Evolutionary conservation across 2,797 vertebrate genomes (phyloP).

Genomic region (Poeciliopsis paucimaculata): DNA sequence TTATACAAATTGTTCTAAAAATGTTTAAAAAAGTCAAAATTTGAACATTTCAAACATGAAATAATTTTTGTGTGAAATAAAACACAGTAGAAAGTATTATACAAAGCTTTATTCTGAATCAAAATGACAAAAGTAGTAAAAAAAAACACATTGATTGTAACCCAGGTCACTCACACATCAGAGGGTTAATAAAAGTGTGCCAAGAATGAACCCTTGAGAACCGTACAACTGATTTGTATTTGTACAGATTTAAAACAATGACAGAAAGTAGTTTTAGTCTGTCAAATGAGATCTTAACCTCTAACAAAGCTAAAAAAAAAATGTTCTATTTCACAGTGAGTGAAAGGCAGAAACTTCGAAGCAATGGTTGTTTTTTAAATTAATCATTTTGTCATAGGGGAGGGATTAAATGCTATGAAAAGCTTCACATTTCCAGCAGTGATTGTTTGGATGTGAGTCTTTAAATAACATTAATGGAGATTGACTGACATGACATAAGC

Average conservation of each 20-base stretch:
- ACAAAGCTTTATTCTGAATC: too few relatives aligned
- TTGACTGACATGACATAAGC: conserved; percentile 62
- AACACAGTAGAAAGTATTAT: too few relatives aligned
- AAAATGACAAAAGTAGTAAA: too few relatives aligned
- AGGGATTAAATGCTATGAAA: conserved; percentile 28
- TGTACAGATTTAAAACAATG: not conserved
- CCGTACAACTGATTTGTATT: not conserved
- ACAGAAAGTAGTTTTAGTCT: not conserved
- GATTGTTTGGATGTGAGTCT: conserved; percentile 55
- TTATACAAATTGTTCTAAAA: too few relatives aligned
- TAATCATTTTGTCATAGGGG: conserved; percentile 16
- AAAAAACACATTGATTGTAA: too few relatives aligned
- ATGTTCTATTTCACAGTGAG: not conserved
- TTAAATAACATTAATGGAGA: conserved; percentile 59
- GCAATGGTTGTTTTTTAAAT: conserved; percentile 14
- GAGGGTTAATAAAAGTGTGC: not conserved
- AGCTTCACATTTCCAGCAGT: conserved; percentile 28
- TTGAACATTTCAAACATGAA: too few relatives aligned
- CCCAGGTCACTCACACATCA: too few relatives aligned
- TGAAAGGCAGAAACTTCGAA: conserved; percentile 15
- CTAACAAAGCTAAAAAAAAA: not conserved
- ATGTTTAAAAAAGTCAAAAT: too few relatives aligned
- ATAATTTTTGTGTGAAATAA: too few relatives aligned
- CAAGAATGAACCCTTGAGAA: not conserved
- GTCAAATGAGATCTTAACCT: not conserved